phyloP scores from a whole-genome alignment of 2,113 vertebrate species.

The Zootoca vivipara region DNA sequence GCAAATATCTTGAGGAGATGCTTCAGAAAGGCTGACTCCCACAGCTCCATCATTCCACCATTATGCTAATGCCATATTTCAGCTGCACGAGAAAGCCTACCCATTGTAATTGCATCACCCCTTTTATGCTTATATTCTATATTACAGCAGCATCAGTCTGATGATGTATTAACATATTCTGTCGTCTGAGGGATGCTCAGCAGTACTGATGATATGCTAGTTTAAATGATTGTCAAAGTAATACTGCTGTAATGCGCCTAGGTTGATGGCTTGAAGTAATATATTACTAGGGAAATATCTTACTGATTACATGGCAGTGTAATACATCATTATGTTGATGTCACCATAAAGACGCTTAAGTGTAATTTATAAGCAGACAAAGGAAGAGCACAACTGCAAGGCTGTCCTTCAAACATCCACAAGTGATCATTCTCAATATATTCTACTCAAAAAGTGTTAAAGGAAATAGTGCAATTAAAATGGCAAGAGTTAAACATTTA shows the following conservation, averaged over 20 bases:
- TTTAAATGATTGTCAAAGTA: slow-evolving; percentile 58
- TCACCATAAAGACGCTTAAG: slow-evolving; percentile 44
- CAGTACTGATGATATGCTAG: slow-evolving; percentile 50
- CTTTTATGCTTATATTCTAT: slow-evolving; percentile 56
- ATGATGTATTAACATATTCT: slow-evolving; percentile 48
- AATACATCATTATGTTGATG: slow-evolving; percentile 68
- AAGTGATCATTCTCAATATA: slow-evolving; percentile 48
- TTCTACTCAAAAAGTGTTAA: slow-evolving; percentile 31
- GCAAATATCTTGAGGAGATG: slow-evolving; percentile 45
- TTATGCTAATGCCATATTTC: slow-evolving; percentile 54
- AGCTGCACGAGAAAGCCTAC: slow-evolving; percentile 33
- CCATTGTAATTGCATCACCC: slow-evolving; percentile 54
- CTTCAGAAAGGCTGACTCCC: slow-evolving; percentile 24
- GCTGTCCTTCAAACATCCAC: slow-evolving; percentile 30
- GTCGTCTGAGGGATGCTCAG: slow-evolving; percentile 38
- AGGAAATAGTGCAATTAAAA: slow-evolving; percentile 23
- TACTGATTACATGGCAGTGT: slow-evolving; percentile 56
- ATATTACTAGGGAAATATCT: slow-evolving; percentile 61
- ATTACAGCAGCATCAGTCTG: slow-evolving; percentile 50
- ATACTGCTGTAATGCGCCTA: slow-evolving; percentile 51
- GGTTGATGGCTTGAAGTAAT: slow-evolving; percentile 60
- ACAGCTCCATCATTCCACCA: slow-evolving; percentile 45
- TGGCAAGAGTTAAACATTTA: not conserved
- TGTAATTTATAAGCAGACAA: slow-evolving; percentile 60
- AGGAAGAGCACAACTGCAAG: slow-evolving; percentile 47